A percentile compares a stretch with the other conserved stretches of the same genome.
phyloP scores from a whole-genome alignment of 2,797 vertebrate species.

The Pangasius djambal region DNA sequence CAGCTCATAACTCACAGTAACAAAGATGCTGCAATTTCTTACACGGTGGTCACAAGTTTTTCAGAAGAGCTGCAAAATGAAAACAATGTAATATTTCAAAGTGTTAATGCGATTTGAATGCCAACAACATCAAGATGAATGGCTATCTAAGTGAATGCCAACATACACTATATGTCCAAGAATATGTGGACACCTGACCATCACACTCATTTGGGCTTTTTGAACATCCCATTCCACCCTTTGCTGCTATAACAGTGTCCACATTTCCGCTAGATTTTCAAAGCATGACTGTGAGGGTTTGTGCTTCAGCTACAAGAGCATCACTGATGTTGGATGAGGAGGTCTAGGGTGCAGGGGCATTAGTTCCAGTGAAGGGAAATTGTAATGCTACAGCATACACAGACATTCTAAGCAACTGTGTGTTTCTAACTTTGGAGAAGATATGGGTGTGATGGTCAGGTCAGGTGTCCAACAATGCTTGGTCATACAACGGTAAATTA shows the following conservation, averaged over 20 bases:
- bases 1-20: background rate
- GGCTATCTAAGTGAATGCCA: background rate
- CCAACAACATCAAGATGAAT: background rate
- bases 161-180: background rate
- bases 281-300: background rate
- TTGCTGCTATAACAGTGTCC: background rate
- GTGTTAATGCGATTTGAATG: background rate
- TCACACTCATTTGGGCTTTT: background rate
- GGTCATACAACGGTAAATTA: background rate
- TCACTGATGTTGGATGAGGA: background rate
- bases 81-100: background rate
- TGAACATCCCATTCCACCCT: background rate
- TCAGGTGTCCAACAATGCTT: background rate
- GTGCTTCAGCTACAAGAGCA: background rate
- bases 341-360: background rate
- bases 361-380: background rate
- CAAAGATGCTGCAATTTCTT: background rate
- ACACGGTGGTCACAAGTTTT: background rate
- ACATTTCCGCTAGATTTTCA: background rate
- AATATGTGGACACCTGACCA: background rate
- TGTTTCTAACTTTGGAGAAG: background rate
- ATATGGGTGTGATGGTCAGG: background rate
- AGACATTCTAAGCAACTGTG: too few relatives aligned
- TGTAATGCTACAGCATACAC: background rate
- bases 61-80: background rate